Percentiles rank a stretch among this genome's conserved stretches.
Conservation (phyloP, 2,888 invertebrate genomes). For the Macrosoma leucophasiata region DNA sequence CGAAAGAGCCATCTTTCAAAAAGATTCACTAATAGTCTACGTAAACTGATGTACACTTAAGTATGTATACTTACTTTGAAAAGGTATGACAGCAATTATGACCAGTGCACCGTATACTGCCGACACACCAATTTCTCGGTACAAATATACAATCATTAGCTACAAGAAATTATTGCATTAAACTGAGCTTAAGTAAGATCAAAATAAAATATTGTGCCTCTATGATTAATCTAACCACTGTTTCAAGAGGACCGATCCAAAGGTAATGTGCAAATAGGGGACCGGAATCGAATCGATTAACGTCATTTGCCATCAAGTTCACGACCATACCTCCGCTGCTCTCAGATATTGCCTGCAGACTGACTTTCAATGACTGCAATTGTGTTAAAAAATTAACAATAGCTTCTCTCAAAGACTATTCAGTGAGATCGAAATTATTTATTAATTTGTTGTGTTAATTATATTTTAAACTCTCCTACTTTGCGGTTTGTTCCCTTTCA, state of each 20-base stretch:
- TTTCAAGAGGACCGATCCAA: conserved; percentile 84
- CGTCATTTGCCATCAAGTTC: conserved; percentile 84
- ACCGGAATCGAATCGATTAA: conserved; percentile 83
- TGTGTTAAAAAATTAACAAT: background rate
- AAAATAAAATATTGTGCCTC: background rate
- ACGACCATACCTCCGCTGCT: conserved; percentile 68
- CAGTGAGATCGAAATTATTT: too few species aligned
- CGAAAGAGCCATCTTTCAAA: too few species aligned
- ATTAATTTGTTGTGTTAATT: too few species aligned
- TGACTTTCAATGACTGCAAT: conserved; percentile 59
- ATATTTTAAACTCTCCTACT: too few species aligned
- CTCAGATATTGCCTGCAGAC: conserved; percentile 58
- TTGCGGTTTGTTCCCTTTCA: too few species aligned
- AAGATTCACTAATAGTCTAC: too few species aligned
- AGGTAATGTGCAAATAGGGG: conserved; percentile 82
- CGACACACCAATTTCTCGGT: conserved; percentile 68
- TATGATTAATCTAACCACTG: conserved; percentile 55
- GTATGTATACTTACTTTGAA: conserved; percentile 48
- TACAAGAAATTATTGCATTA: conserved; percentile 32
- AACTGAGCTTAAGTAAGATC: background rate
- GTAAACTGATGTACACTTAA: too few species aligned
- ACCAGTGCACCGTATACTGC: conserved; percentile 69
- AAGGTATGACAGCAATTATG: conserved; percentile 66
- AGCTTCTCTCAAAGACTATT: too few species aligned
- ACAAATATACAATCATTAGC: conserved; percentile 70